Conservation (phyloP, 1,140 invertebrate species). For the Ganaspis sp. region DNA sequence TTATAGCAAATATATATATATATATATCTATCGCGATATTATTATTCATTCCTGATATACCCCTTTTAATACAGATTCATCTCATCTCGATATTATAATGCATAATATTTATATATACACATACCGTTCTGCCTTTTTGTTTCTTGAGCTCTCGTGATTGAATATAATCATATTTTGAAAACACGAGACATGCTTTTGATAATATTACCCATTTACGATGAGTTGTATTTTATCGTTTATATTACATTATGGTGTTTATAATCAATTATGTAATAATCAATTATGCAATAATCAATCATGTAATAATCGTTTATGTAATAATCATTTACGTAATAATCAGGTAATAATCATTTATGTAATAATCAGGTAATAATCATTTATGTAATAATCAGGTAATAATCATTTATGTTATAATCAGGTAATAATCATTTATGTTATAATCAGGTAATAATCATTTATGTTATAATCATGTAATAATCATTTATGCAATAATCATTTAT, state of each 20-base stretch:
- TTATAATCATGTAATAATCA: no score
- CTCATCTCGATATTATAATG: slow-evolving; percentile 47
- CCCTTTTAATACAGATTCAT: slow-evolving; percentile 47
- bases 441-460: no score
- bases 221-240: no score
- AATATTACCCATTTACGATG: slow-evolving; percentile 26
- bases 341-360: no score
- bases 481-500: no score
- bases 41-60: slow-evolving; percentile 54
- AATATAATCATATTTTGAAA: neutral
- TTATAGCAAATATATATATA: slow-evolving; percentile 47
- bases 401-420: no score
- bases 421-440: no score
- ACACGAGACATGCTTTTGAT: slow-evolving; percentile 16
- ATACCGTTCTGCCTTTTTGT: slow-evolving; percentile 52
- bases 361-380: no score
- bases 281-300: slow-evolving; percentile 41
- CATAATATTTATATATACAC: slow-evolving; percentile 37
- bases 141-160: slow-evolving; percentile 17
- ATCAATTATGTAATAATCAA: slow-evolving; percentile 41
- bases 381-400: no score
- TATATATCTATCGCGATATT: slow-evolving; percentile 62
- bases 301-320: slow-evolving; percentile 42
- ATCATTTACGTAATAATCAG: neutral
- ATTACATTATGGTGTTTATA: neutral